Evolutionary conservation across 30 jellyfish, hydroid and myxozoan species (phyloP).

Genomic region (Sanderia malayensis): DNA sequence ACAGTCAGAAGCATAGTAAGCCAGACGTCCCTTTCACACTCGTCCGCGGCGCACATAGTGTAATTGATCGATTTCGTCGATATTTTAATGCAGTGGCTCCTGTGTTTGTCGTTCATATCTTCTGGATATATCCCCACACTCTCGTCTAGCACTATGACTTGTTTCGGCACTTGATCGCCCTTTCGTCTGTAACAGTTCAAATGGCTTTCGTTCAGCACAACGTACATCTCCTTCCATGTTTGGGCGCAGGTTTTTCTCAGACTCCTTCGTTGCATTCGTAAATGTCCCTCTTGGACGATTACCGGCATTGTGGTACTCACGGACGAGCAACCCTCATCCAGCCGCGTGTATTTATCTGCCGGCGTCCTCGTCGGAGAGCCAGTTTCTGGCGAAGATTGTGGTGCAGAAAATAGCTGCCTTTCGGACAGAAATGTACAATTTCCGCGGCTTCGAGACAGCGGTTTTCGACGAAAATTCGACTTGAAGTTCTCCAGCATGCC

Average conservation of each 20-base stretch:
- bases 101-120: slow-evolving; percentile 11
- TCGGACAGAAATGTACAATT: slow-evolving; percentile 43
- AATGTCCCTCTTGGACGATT: slow-evolving; percentile 31
- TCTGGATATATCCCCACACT: slow-evolving; percentile 55
- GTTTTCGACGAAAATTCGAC: slow-evolving; percentile 21
- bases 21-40: slow-evolving; percentile 49
- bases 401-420: slow-evolving; percentile 26
- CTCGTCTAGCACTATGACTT: slow-evolving; percentile 25
- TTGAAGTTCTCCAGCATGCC: slow-evolving; percentile 38
- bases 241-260: slow-evolving; percentile 29
- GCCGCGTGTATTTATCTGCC: slow-evolving; percentile 10
- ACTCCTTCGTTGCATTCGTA: slow-evolving; percentile 28
- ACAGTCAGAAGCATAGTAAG: slow-evolving; percentile 47
- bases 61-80: slow-evolving; percentile 12
- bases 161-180: slow-evolving; percentile 32
- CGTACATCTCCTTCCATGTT: slow-evolving; percentile 52
- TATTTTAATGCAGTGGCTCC: slow-evolving; percentile 27
- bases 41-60: slow-evolving; percentile 30
- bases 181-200: slow-evolving; percentile 21
- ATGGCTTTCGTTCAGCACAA: slow-evolving; percentile 29
- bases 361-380: too few species aligned
- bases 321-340: not conserved
- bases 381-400: too few species aligned
- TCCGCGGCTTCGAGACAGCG: slow-evolving; percentile 27
- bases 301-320: not conserved